A percentile compares a stretch with the other conserved stretches of the same genome.
These are phyloP conservation scores for Myripristis murdjan DNA, from an alignment of 2,797 vertebrate genomes.

Conservation along the genomic window DNA sequence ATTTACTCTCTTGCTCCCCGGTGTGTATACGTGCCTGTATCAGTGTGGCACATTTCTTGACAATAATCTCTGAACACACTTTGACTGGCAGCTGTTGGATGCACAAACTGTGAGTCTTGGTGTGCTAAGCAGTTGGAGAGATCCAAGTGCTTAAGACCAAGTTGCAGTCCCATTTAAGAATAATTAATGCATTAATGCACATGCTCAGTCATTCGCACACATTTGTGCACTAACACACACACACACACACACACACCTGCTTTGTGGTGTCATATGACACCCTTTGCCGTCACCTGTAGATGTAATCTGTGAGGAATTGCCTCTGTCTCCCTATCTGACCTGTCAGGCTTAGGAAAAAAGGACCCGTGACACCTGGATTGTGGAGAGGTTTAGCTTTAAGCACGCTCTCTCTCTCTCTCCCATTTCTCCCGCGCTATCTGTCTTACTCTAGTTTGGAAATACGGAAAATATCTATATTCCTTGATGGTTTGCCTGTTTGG, in stretches of 20 bases:
- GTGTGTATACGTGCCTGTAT: neutral
- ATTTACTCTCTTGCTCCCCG: neutral
- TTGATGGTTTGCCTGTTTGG: constrained; percentile 51
- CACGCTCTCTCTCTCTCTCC: constrained; percentile 17
- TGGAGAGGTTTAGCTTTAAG: constrained; percentile 55
- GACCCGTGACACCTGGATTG: constrained; percentile 73
- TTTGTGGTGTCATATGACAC: constrained; percentile 68
- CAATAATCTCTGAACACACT: too few species aligned
- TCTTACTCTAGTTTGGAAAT: constrained; percentile 52
- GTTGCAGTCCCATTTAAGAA: too few species aligned
- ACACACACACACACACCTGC: constrained; percentile 66
- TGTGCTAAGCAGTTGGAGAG: too few species aligned
- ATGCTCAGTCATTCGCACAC: neutral
- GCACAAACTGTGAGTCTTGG: too few species aligned
- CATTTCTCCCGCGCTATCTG: constrained; percentile 1
- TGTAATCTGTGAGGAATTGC: constrained; percentile 81
- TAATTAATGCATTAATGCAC: too few species aligned
- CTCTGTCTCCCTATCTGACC: constrained; percentile 76
- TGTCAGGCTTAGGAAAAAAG: constrained; percentile 66
- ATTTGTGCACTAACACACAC: constrained; percentile 29
- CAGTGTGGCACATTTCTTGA: too few species aligned
- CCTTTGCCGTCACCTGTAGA: constrained; percentile 80
- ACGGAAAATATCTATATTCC: constrained; percentile 71
- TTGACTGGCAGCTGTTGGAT: too few species aligned
- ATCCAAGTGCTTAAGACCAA: too few species aligned